Percentiles rank a stretch among this genome's conserved stretches.
These are phyloP conservation scores for Oligia fasciuncula DNA, from an alignment of 2,888 invertebrate species.

Conservation along the genomic window DNA sequence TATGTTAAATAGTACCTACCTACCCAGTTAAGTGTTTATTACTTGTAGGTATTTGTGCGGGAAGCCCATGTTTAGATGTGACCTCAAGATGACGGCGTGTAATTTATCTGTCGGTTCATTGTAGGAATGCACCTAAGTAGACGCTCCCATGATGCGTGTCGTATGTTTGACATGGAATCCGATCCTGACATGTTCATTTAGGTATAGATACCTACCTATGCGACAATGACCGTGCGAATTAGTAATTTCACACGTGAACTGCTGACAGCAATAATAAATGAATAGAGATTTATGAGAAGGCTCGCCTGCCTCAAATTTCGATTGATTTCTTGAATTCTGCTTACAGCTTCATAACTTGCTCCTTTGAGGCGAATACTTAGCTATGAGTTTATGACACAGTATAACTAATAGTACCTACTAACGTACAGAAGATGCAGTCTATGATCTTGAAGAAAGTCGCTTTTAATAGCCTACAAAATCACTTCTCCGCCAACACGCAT, in stretches of 20 bases:
- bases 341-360: not conserved
- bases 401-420: too few relatives aligned
- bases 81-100: not conserved
- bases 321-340: not conserved
- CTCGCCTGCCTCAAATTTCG: not conserved
- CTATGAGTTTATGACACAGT: not conserved
- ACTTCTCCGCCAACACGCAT: too few relatives aligned
- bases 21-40: constrained; percentile 11
- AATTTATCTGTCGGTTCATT: constrained; percentile 1
- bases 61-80: constrained; percentile 21
- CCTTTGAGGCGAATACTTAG: not conserved
- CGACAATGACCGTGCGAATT: not conserved
- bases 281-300: not conserved
- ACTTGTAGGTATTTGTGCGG: constrained; percentile 19
- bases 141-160: not conserved
- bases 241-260: not conserved
- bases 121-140: not conserved
- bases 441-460: too few relatives aligned
- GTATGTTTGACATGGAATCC: not conserved
- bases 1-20: not conserved
- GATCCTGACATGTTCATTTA: not conserved
- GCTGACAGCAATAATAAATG: not conserved
- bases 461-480: too few relatives aligned
- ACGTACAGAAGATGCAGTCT: too few relatives aligned
- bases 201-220: too few relatives aligned